phyloP scores from a whole-genome alignment of 2,888 invertebrate genomes.

The Aporophyla lueneburgensis region DNA sequence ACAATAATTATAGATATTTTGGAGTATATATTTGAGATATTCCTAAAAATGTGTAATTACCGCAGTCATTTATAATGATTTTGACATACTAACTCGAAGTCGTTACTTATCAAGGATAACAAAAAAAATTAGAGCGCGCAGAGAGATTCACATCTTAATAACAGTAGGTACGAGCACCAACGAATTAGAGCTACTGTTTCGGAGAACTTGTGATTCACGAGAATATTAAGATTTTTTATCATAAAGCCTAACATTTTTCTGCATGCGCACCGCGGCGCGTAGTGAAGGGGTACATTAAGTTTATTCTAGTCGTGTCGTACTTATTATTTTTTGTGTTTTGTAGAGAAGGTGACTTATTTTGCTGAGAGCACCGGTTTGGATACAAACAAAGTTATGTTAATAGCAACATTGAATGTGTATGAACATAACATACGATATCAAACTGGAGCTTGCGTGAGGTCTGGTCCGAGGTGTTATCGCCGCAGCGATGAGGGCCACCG shows the following conservation, averaged over 20 bases:
- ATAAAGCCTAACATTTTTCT: conserved; percentile 71
- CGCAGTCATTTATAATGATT: conserved; percentile 12
- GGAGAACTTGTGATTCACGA: conserved; percentile 73
- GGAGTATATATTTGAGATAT: neutral
- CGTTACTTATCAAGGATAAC: conserved; percentile 38
- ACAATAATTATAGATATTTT: neutral
- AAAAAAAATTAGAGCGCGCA: conserved; percentile 65
- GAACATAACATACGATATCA: conserved; percentile 8
- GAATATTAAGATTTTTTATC: conserved; percentile 76
- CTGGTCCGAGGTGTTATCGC: conserved; percentile 28
- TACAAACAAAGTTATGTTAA: conserved; percentile 23
- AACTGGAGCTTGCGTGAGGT: conserved; percentile 32
- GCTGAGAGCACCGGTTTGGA: conserved; percentile 11
- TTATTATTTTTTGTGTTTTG: conserved; percentile 25
- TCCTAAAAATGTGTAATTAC: neutral
- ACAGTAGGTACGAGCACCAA: conserved; percentile 76
- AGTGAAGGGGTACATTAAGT: conserved; percentile 48
- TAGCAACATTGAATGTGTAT: conserved; percentile 21
- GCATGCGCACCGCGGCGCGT: conserved; percentile 63
- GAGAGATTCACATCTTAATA: conserved; percentile 77
- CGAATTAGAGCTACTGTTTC: conserved; percentile 77
- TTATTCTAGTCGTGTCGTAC: conserved; percentile 43
- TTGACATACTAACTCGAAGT: conserved; percentile 26
- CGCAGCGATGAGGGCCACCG: conserved; percentile 24
- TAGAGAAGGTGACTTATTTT: conserved; percentile 21